phyloP scores from a whole-genome alignment of 2,888 invertebrate species.

The Athetis lepigone region DNA sequence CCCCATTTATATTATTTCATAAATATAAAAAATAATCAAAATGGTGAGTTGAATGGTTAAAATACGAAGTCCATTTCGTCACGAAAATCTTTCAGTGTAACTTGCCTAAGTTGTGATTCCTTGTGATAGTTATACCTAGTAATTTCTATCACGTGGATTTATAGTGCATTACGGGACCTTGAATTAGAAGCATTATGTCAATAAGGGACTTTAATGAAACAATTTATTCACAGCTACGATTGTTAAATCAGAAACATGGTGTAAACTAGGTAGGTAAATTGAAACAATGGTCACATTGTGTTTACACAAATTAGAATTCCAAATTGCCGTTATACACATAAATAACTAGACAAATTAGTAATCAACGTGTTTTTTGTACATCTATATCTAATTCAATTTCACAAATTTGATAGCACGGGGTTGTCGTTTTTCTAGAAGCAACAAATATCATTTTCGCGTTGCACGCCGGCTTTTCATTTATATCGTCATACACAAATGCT shows the following conservation, averaged over 20 bases:
- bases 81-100: no score
- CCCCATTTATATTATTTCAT: no score
- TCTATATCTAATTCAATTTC: slow-evolving; percentile 81
- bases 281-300: slow-evolving; percentile 34
- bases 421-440: slow-evolving; percentile 81
- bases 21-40: no score
- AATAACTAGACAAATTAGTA: slow-evolving; percentile 12
- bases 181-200: slow-evolving; percentile 11
- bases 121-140: background rate
- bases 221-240: slow-evolving; percentile 13
- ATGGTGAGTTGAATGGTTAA: no score
- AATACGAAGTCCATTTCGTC: no score
- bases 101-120: no score
- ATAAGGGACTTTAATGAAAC: slow-evolving; percentile 23
- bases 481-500: slow-evolving; percentile 82
- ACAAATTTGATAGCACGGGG: slow-evolving; percentile 86
- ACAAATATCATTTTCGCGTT: slow-evolving; percentile 84
- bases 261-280: slow-evolving; percentile 7
- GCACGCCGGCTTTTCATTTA: slow-evolving; percentile 76
- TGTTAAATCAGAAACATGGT: slow-evolving; percentile 11
- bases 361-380: slow-evolving; percentile 71
- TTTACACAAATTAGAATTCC: slow-evolving; percentile 24
- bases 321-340: slow-evolving; percentile 11
- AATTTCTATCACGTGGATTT: background rate
- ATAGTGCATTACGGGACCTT: background rate